Percentiles rank a stretch among this genome's conserved stretches.
Evolutionary conservation across 2,888 invertebrate species (phyloP).

Genomic region (Sarcophaga variegata): DNA sequence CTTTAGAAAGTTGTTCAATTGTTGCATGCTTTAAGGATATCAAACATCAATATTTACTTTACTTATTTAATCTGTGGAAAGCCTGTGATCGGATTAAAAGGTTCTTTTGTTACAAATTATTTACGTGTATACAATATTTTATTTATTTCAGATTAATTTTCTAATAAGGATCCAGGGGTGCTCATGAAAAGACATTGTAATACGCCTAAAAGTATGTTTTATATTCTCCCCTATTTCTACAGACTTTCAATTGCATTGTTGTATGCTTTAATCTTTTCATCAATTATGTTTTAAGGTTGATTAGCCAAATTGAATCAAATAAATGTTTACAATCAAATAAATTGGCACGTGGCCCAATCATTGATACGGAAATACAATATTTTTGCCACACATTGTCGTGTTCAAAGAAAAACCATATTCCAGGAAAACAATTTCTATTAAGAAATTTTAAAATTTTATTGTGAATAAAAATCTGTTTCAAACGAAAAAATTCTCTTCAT

Average conservation of each 20-base stretch:
- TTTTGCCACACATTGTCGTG: neutral
- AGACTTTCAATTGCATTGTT: neutral
- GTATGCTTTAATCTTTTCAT: neutral
- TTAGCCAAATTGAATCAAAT: conserved; percentile 17
- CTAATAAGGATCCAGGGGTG: too few species aligned
- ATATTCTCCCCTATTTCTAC: neutral
- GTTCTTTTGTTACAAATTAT: neutral
- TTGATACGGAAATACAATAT: neutral
- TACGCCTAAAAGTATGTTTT: neutral
- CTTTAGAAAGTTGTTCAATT: too few species aligned
- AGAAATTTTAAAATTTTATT: neutral
- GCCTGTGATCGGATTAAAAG: neutral
- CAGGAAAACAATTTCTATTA: neutral
- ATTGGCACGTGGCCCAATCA: neutral
- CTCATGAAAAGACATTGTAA: neutral
- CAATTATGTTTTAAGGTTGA: conserved; percentile 15
- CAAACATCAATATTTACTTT: too few species aligned
- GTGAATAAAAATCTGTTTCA: too few species aligned
- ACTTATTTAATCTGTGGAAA: too few species aligned
- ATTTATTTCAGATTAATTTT: too few species aligned
- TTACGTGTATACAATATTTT: too few species aligned
- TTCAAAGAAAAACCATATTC: neutral
- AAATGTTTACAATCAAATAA: conserved; percentile 9
- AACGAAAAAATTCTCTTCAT: too few species aligned
- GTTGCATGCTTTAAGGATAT: too few species aligned